Percentiles rank a stretch among this genome's conserved stretches.
These are phyloP conservation scores for Bombus soroeensis DNA, from an alignment of 1,140 invertebrate genomes.

Conservation along the genomic window DNA sequence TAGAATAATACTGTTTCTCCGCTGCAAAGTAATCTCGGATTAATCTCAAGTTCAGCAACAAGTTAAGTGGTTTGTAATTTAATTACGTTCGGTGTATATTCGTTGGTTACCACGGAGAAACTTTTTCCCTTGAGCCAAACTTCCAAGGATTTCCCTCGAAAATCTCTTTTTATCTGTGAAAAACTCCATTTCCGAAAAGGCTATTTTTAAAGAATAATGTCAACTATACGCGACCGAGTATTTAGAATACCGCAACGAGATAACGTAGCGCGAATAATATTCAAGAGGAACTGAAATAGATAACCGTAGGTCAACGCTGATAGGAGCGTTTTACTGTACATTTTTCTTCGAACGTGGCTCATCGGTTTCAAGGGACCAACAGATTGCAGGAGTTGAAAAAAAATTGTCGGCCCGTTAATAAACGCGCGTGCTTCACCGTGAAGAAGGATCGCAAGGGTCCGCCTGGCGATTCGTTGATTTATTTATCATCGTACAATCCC, in stretches of 20 bases:
- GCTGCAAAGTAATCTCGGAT: slow-evolving; percentile 48
- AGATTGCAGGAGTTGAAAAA: neutral
- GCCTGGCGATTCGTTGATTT: slow-evolving; percentile 18
- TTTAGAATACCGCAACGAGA: neutral
- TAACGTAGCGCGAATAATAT: neutral
- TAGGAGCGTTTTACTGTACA: neutral
- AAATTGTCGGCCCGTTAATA: slow-evolving; percentile 7
- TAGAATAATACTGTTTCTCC: slow-evolving; percentile 49
- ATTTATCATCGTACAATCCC: slow-evolving; percentile 27
- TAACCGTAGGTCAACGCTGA: neutral
- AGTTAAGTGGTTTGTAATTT: slow-evolving; percentile 55
- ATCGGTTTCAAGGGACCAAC: neutral
- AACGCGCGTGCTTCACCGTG: neutral
- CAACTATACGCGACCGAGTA: neutral
- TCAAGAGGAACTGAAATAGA: neutral
- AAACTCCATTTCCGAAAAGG: too few species aligned
- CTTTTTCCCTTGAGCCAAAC: neutral
- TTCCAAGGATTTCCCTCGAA: neutral
- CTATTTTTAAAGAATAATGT: too few species aligned
- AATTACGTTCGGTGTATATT: slow-evolving; percentile 34
- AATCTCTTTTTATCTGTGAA: neutral
- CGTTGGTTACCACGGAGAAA: neutral
- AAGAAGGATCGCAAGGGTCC: slow-evolving; percentile 27
- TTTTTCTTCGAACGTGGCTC: neutral
- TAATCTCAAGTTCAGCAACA: slow-evolving; percentile 48